These are phyloP conservation scores for Palythoa grandiflora DNA, from an alignment of 92 coral and sea anemone species.

Conservation along the genomic window DNA sequence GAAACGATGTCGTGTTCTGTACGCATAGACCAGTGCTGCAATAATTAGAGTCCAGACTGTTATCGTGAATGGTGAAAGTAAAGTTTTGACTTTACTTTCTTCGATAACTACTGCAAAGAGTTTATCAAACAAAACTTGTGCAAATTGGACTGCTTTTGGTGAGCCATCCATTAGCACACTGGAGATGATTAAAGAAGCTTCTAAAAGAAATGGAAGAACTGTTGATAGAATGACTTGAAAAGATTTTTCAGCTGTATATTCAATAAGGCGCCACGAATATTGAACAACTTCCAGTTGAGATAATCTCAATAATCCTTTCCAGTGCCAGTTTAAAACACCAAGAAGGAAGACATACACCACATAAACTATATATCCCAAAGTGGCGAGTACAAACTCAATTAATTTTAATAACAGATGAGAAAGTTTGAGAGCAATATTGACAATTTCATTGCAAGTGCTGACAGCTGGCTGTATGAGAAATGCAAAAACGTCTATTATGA, in stretches of 20 bases:
- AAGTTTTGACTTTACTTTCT: not conserved
- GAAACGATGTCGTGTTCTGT: constrained; percentile 44
- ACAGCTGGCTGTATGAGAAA: constrained; percentile 36
- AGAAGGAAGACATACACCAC: constrained; percentile 22
- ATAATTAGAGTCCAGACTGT: constrained; percentile 29
- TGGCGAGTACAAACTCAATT: not conserved
- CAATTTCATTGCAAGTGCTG: constrained; percentile 35
- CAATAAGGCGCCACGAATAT: not conserved
- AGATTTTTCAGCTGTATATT: not conserved
- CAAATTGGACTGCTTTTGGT: constrained; percentile 16
- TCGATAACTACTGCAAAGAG: constrained; percentile 22
- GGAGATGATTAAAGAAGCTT: not conserved
- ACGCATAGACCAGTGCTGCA: constrained; percentile 27
- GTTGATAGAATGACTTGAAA: not conserved
- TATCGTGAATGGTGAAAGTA: constrained; percentile 28
- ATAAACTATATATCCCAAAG: constrained; percentile 1
- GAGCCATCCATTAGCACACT: constrained; percentile 16
- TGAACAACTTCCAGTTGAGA: constrained; percentile 30
- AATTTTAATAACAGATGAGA: not conserved
- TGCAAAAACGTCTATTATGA: not conserved
- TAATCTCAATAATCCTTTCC: constrained; percentile 14
- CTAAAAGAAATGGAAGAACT: constrained; percentile 19
- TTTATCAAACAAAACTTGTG: constrained; percentile 3
- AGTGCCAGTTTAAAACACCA: constrained; percentile 20
- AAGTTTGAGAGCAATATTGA: not conserved